Conservation (phyloP, 2,797 vertebrate genomes). For the Thripadectes ignobilis region DNA sequence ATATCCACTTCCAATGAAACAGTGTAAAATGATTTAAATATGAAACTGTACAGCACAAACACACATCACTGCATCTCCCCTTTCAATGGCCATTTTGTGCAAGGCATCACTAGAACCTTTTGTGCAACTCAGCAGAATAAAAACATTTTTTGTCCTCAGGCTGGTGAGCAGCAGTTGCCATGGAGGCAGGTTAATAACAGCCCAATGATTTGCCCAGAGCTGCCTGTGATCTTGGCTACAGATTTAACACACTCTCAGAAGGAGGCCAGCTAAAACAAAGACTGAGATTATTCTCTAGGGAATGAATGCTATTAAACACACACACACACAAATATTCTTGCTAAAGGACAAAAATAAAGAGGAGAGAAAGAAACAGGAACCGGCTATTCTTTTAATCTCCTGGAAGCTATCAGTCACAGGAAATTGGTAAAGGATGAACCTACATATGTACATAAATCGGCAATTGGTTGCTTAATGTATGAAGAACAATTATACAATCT, state of each 20-base stretch:
- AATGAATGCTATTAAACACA: slow-evolving; percentile 65
- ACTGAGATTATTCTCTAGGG: slow-evolving; percentile 75
- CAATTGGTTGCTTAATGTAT: not conserved
- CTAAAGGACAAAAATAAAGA: slow-evolving; percentile 60
- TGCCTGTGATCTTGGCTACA: slow-evolving; percentile 81
- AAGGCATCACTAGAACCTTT: slow-evolving; percentile 83
- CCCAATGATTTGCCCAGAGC: slow-evolving; percentile 84
- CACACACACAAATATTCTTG: slow-evolving; percentile 35
- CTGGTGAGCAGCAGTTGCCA: slow-evolving; percentile 86
- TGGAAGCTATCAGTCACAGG: slow-evolving; percentile 33
- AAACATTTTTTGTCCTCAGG: slow-evolving; percentile 86
- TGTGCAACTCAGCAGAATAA: slow-evolving; percentile 87
- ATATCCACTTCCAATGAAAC: not conserved
- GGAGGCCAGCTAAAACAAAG: slow-evolving; percentile 74
- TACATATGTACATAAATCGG: slow-evolving; percentile 2
- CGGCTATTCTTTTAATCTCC: slow-evolving; percentile 40
- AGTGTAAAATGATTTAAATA: slow-evolving; percentile 55
- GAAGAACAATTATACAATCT: slow-evolving; percentile 1
- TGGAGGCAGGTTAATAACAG: slow-evolving; percentile 88
- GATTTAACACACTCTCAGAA: slow-evolving; percentile 79
- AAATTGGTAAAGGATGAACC: slow-evolving; percentile 42
- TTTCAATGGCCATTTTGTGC: slow-evolving; percentile 83
- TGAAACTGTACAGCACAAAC: slow-evolving; percentile 63
- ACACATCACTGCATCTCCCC: slow-evolving; percentile 72
- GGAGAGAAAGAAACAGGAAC: slow-evolving; percentile 46